phyloP scores from a whole-genome alignment of 2,888 invertebrate species.

The Nymphalis c-album region DNA sequence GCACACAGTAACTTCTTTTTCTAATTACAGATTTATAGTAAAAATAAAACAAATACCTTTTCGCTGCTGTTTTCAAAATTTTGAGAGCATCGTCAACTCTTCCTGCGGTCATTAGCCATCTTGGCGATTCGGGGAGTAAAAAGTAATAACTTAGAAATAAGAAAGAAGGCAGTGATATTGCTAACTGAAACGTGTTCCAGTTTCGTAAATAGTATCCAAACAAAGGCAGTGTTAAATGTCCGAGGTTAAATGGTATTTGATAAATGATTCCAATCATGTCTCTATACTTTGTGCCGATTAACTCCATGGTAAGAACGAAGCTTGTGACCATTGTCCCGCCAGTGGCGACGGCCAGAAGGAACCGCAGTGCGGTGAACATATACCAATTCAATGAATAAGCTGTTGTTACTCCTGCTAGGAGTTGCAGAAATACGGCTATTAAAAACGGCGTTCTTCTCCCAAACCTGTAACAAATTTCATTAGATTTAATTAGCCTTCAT shows the following conservation, averaged over 20 bases:
- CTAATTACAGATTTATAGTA: too few relatives aligned
- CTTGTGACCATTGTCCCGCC: slow-evolving; percentile 92
- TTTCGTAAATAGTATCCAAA: slow-evolving; percentile 84
- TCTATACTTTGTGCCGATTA: slow-evolving; percentile 82
- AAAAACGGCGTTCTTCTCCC: slow-evolving; percentile 89
- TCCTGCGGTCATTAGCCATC: slow-evolving; percentile 89
- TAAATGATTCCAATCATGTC: slow-evolving; percentile 87
- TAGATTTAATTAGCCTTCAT: neutral
- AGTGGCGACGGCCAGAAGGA: slow-evolving; percentile 87
- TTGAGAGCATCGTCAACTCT: slow-evolving; percentile 83
- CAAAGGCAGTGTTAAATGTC: slow-evolving; percentile 83
- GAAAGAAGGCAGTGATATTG: slow-evolving; percentile 83
- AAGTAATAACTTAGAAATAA: slow-evolving; percentile 86
- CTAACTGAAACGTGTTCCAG: slow-evolving; percentile 86
- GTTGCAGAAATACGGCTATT: slow-evolving; percentile 86
- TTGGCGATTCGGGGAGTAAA: slow-evolving; percentile 89
- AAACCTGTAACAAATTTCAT: slow-evolving; percentile 74
- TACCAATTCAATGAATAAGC: slow-evolving; percentile 85
- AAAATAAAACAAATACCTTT: slow-evolving; percentile 55
- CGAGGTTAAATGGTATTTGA: slow-evolving; percentile 86
- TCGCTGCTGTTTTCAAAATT: slow-evolving; percentile 85
- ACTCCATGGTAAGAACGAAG: slow-evolving; percentile 86
- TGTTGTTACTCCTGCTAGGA: slow-evolving; percentile 85
- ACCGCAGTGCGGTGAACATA: slow-evolving; percentile 85
- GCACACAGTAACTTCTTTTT: too few relatives aligned